Evolutionary conservation across 2,797 vertebrate genomes (phyloP), one percentile per base, ranked within the genome.

Genomic region (Centroberyx gerrardi): DNA sequence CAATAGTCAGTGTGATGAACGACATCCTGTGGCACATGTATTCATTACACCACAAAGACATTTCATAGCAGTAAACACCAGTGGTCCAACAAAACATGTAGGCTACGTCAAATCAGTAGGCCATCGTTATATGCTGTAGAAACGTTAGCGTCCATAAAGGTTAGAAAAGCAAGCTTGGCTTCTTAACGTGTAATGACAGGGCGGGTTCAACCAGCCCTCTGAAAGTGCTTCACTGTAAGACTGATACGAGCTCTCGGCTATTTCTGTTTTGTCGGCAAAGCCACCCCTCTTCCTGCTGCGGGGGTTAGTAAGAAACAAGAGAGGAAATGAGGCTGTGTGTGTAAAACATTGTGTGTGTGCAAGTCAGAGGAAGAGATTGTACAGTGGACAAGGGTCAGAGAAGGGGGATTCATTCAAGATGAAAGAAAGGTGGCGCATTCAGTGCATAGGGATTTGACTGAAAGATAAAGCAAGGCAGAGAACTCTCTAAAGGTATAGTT

Each of bases 161-260:
- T 68, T 31, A 48, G 27, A 71, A 46, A 74, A 63, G 62, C 22
- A 12, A 77, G 62, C 59, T 83, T 78, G 80, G 87, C 84, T 88
- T 87, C 60, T 85, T 48, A 68, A 83, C 66, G 52, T 66, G 48
- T 53, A 40, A 78, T 63, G 29, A 68, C 44, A 52, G 64, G 79
- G 68, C 56, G 7, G 58, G n/a, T 66, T 0, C 0, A 2, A 72
- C 17, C n/a, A 2, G 31, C 61, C 79, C 74, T 71, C 62, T 64
- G 15, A 90, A 89, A 90, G 86, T 83, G 85, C 84, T 84, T 75
- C 5, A 49, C 74, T 54, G 44, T 65, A 36, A 54, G 49, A 74
- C 73, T 1, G 0, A 78, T 56, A 64, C 0, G 27, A 73, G 66
- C 61, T 55, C 62, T 68, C 44, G 1, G 82, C 78, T 86, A 67